Base-by-base conservation (phyloP, 2,113 vertebrate genomes). In the Neotoma lepida region DNA sequence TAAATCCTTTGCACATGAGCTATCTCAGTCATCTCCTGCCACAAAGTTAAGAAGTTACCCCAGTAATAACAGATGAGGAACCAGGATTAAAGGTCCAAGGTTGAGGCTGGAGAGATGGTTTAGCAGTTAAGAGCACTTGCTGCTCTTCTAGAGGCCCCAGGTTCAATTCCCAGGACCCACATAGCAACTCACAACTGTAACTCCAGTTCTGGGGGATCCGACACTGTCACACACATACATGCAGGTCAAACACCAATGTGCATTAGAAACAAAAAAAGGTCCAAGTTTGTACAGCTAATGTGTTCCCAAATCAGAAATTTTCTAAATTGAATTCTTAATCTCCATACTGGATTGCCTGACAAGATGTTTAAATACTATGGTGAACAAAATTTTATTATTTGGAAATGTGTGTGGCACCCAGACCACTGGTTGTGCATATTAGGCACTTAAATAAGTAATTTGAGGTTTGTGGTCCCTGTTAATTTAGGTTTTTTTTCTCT, bases 401-500 rank as follows among this genome's bases (percentile, higher is more conserved):
- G 76, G 90, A 94, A 96, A 94, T 88, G 73, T 91, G 28, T 96
- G 87, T 94, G 93, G 39, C 26, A 91, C 51, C 90, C 63, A 87
- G 82, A 68, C 51, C 74, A 89, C 87, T 95, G 87, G 87, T 85
- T 96, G 66, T 96, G 63, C 86, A 89, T 89, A 94, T 89, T 95
- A 94, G 74, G 76, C 85, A 80, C 80, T 96, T 93, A 95, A 94
- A 91, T 96, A 94, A 68, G 93, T 96, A 96, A 96, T 92, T 95
- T 93, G 94, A 92, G 87, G 78, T 78, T 94, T 95, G 17, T 91
- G 71, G 81, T 90, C 95, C 88, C 63, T 63, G 39, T 64, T 63
- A 63, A 84, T 85, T 46, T 66, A 64, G n/a, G 28, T 4, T 14
- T 41, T n/a, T 39, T 39, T 26, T n/a, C 54, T 61, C n/a, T 28